These are phyloP conservation scores for Harpagus bidentatus DNA, from an alignment of 2,113 vertebrate genomes.

Conservation along the genomic window DNA sequence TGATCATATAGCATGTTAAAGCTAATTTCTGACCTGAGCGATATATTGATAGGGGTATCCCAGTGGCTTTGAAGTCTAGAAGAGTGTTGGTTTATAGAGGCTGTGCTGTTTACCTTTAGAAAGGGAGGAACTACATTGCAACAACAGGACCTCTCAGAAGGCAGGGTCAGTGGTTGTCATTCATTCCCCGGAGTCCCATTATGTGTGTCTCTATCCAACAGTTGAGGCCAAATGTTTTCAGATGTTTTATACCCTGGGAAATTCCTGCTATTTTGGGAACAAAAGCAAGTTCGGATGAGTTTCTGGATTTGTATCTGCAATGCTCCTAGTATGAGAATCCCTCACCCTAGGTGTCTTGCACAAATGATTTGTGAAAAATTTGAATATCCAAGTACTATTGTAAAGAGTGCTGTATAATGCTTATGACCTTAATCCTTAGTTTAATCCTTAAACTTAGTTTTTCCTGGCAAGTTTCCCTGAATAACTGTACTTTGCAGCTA, in stretches of 20 bases:
- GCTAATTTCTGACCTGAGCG: slow-evolving; percentile 25
- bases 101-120: slow-evolving; percentile 26
- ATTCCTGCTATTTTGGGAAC: not conserved
- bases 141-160: slow-evolving; percentile 10
- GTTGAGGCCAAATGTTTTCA: not conserved
- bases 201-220: not conserved
- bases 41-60: not conserved
- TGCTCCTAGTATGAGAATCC: not conserved
- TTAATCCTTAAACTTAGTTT: not conserved
- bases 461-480: slow-evolving; percentile 14
- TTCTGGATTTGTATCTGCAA: not conserved
- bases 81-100: slow-evolving; percentile 25
- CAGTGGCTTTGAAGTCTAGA: slow-evolving; percentile 20
- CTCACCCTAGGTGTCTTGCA: not conserved
- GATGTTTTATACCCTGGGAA: not conserved
- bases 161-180: not conserved
- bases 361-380: not conserved
- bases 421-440: not conserved
- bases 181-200: not conserved
- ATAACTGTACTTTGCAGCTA: not conserved
- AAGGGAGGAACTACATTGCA: not conserved
- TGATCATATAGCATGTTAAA: not conserved
- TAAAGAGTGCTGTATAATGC: not conserved
- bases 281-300: not conserved
- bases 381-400: not conserved